Base-by-base conservation (phyloP, 2,797 vertebrate genomes). In the Gadopsis bispinosus region DNA sequence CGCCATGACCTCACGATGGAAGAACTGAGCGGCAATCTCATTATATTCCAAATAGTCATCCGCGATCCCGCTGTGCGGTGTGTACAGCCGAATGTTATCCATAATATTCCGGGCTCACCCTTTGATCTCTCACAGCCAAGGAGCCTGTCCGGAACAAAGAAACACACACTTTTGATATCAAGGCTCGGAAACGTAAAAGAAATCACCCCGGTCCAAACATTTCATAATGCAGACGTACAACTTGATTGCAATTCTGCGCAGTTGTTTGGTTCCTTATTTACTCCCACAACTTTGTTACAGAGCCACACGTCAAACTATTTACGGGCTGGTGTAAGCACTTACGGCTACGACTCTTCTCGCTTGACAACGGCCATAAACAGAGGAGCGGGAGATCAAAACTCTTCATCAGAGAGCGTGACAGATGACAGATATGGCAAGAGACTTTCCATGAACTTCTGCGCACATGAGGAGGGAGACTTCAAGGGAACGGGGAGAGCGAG, bases 261-360 rank as follows among this genome's bases (percentile, higher is more conserved):
- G 76, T 93, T 94, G 94, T 95, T 95, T 94, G 90, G 88, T 89
- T 91, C 87, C 90, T 92, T 94, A 94, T 95, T 95, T 95, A 94
- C 90, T 91, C 90, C 90, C 83, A 83, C 90, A 92, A 93, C 93
- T 87, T 92, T 94, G 94, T 94, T 92, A 91, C 90, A 70, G 94
- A 93, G 92, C 92, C 92, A 94, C 91, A 95, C 92, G 94, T 95
- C 95, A 95, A 95, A 96, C 93, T 95, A 95, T 95, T 96, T 95
- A 95, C 64, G 83, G 59, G 88, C 85, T 92, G 90, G 94, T 88
- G 91, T 95, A 95, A 95, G 94, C 94, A 94, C 94, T 95, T 91
- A 93, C 88, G 93, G 95, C 94, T 88, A 94, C 82, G 84, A 89
- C 92, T 93, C 91, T 87, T 87, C 86, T 87, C 72, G 88, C 91